A percentile compares a stretch with the other conserved stretches of the same genome.
These are phyloP conservation scores for Tyto alba DNA, from an alignment of 2,113 vertebrate genomes.

Conservation along the genomic window DNA sequence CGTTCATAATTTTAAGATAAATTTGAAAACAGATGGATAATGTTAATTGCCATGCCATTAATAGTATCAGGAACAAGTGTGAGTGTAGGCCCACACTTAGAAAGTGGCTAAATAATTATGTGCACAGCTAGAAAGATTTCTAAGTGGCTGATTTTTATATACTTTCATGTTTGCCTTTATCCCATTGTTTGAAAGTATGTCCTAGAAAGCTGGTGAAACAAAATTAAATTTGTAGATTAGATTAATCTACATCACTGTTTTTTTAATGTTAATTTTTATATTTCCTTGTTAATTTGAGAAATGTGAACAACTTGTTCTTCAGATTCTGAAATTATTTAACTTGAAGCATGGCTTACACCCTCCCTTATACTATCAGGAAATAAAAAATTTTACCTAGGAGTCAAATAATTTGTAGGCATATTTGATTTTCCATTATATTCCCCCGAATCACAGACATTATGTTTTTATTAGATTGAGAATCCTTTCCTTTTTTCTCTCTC, in stretches of 20 bases:
- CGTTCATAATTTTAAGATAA: neutral
- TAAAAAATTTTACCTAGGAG: neutral
- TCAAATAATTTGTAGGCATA: neutral
- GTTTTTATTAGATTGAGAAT: slow-evolving; percentile 12
- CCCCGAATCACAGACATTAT: neutral
- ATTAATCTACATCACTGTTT: neutral
- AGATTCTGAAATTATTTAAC: neutral
- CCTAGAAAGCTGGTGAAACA: neutral
- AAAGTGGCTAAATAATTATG: neutral
- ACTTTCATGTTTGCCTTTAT: neutral
- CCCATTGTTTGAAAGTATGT: neutral
- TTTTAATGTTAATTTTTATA: neutral
- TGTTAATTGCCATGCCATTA: neutral
- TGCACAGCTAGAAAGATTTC: neutral
- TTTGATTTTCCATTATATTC: neutral
- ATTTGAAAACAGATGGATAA: neutral
- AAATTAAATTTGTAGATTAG: neutral
- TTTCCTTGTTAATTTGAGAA: neutral
- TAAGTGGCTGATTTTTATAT: neutral
- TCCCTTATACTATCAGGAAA: neutral
- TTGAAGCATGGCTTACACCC: neutral
- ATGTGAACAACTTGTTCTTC: neutral
- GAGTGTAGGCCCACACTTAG: neutral
- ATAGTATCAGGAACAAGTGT: neutral
- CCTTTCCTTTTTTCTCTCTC: neutral